phyloP scores from a whole-genome alignment of 2,797 vertebrate genomes.

The Cygnus olor region DNA sequence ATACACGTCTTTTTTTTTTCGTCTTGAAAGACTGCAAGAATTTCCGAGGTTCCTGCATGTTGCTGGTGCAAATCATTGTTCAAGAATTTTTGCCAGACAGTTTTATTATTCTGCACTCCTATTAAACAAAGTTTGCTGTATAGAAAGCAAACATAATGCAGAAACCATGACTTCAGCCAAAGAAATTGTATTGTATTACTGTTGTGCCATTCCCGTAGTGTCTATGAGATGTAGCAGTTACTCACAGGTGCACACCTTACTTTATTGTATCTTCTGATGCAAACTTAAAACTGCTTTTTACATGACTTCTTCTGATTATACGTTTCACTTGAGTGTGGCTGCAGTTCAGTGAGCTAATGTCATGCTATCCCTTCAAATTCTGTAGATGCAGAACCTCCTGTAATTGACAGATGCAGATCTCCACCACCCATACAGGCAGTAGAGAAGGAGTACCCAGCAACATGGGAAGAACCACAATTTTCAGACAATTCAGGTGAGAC shows the following conservation, averaged over 20 bases:
- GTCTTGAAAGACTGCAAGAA: neutral
- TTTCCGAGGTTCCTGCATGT: neutral
- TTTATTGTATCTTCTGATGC: neutral
- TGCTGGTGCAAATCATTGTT: neutral
- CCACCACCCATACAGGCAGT: conserved; percentile 85
- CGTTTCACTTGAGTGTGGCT: neutral
- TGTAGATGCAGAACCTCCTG: conserved; percentile 91
- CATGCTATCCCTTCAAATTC: conserved; percentile 36
- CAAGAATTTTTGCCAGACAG: neutral
- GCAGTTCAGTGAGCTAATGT: neutral
- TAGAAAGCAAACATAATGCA: neutral
- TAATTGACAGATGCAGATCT: conserved; percentile 95
- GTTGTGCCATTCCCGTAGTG: neutral
- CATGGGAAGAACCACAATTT: conserved; percentile 96
- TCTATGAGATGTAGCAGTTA: neutral
- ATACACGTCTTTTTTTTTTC: neutral
- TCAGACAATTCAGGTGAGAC: conserved; percentile 96
- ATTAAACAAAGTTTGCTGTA: neutral
- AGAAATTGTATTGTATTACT: neutral
- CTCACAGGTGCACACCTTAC: neutral
- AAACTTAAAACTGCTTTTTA: neutral
- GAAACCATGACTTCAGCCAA: neutral
- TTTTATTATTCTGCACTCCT: neutral
- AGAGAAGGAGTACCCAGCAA: conserved; percentile 79
- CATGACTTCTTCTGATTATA: neutral